phyloP scores from a whole-genome alignment of 2,113 vertebrate genomes.

The Halcyon malimbica region DNA sequence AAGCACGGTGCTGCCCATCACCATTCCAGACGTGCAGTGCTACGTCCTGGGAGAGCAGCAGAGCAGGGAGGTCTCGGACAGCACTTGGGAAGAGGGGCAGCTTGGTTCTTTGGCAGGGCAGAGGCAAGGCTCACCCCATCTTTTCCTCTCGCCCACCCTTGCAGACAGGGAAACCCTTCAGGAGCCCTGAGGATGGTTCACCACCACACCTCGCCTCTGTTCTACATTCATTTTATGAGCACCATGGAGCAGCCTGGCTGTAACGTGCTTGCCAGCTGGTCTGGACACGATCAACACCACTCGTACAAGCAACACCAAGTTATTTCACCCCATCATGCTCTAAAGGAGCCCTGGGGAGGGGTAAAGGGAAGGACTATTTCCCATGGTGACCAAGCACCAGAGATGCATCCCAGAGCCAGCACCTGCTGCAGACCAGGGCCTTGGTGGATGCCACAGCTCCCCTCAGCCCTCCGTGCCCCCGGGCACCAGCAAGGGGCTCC shows the following conservation, averaged over 20 bases:
- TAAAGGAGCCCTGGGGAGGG: background rate
- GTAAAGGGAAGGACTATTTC: background rate
- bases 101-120: accelerated
- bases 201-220: background rate
- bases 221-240: accelerated
- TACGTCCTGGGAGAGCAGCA: background rate
- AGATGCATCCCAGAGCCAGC: background rate
- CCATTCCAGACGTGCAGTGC: background rate
- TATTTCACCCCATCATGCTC: background rate
- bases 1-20: accelerated
- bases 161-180: no score
- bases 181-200: background rate
- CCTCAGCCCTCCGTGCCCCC: accelerated
- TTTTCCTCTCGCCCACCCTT: background rate
- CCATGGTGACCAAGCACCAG: background rate
- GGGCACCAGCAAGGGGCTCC: background rate
- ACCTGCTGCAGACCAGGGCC: background rate
- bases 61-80: background rate
- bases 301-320: background rate
- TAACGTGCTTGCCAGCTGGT: accelerated
- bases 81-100: background rate
- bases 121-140: background rate
- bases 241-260: no score
- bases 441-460: no score
- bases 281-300: background rate